Base-by-base conservation (phyloP, 2,797 vertebrate species). In the Propithecus perrieri region DNA sequence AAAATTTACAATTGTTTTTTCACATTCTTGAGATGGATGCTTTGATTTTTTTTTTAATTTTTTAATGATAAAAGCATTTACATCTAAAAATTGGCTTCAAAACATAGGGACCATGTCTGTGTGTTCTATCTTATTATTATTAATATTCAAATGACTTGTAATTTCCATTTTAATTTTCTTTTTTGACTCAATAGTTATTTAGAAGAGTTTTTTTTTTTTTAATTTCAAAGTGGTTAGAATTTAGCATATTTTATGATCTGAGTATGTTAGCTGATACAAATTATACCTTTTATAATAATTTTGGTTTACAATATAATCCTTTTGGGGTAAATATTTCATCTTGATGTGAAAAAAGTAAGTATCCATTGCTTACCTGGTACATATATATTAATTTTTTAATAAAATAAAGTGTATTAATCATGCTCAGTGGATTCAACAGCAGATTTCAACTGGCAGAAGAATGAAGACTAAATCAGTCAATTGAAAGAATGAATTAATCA, bases 21-120 rank as follows among this genome's bases (percentile, higher is more conserved):
- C 26, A 89, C 18, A 84, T 84, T 91, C 41, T 88, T 92, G 43
- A 61, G 28, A 59, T 38, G 12, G 26, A 74, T 74, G n/a, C 28
- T 89, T 57, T 74, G 20, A 11, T 7, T 59, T 59, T 28, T 8
- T 14, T 9, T 22, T 57, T 41, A 41, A 26, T 15, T 61, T 63
- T 69, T 84, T 50, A 81, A 55, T 80, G 35, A 92, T 76, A 50
- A 91, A 88, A 83, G 26, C 22, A 95, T 81, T 96, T 91, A 33
- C 5, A 72, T 28, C 67, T 75, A 88, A 4, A 33, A 57, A 43
- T 69, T 85, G 24, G 48, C 18, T 24, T 80, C 14, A 85, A 71
- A 92, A 61, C 46, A 76, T 11, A 72, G 35, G 20, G 76, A 83
- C 9, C 12, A 85, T 2, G 53, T 1, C 50, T 7, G 35, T 48